Conservation (phyloP, 2,888 invertebrate genomes). For the Scaptomyza polygonia region DNA sequence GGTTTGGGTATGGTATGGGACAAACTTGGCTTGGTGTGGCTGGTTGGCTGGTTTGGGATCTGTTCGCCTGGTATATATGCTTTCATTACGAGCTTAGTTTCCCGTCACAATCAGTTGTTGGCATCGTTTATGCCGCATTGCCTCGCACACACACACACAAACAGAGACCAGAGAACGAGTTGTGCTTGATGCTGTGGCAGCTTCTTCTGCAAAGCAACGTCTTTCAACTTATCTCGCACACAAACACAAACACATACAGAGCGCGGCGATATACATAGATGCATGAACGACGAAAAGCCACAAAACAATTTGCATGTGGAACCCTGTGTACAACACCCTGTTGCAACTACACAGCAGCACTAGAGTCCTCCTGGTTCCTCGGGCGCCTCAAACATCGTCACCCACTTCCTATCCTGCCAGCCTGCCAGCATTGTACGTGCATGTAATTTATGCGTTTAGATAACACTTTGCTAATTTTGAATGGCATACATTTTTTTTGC, state of each 20-base stretch:
- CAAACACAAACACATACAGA: constrained; percentile 23
- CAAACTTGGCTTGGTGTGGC: constrained; percentile 38
- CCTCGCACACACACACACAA: constrained; percentile 39
- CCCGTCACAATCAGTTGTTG: constrained; percentile 83
- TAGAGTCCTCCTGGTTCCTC: constrained; percentile 11
- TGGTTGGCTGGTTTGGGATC: constrained; percentile 31
- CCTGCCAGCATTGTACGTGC: constrained; percentile 71
- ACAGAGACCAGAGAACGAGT: constrained; percentile 52
- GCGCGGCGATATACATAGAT: constrained; percentile 14
- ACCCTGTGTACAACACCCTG: constrained; percentile 35
- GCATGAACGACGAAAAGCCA: constrained; percentile 21
- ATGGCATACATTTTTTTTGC: constrained; percentile 76
- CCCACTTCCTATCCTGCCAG: constrained; percentile 47
- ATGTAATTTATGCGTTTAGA: constrained; percentile 81
- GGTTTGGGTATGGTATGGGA: constrained; percentile 19
- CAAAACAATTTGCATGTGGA: constrained; percentile 71
- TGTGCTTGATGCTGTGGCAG: constrained; percentile 64
- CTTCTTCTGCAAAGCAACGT: constrained; percentile 76
- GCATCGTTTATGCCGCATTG: constrained; percentile 81
- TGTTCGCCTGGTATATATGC: constrained; percentile 71
- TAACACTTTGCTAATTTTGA: constrained; percentile 81
- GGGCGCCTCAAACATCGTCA: constrained; percentile 49
- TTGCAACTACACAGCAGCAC: constrained; percentile 7
- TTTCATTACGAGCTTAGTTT: constrained; percentile 82
- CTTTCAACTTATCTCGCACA: constrained; percentile 73